These are phyloP conservation scores for Myxocyprinus asiaticus DNA, from an alignment of 2,113 vertebrate species.

Conservation along the genomic window DNA sequence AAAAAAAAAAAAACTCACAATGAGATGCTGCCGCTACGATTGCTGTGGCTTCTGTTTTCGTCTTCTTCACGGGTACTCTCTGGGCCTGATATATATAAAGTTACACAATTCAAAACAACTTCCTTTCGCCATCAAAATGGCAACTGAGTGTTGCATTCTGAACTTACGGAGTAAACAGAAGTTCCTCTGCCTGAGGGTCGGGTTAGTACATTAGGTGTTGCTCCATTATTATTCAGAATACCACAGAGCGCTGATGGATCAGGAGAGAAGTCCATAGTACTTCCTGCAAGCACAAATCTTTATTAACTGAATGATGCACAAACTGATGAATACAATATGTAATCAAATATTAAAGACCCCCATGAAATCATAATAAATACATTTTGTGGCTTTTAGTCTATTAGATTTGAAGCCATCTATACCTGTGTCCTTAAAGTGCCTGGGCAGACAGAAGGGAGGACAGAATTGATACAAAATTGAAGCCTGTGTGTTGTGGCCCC, in stretches of 20 bases:
- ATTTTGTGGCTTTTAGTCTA: too few species aligned
- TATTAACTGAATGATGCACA: too few species aligned
- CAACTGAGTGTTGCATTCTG: too few species aligned
- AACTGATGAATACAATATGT: too few species aligned
- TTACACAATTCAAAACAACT: neutral
- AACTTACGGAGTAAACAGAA: conserved; percentile 66
- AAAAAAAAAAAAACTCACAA: conserved; percentile 20
- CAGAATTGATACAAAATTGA: too few species aligned
- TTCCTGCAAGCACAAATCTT: neutral
- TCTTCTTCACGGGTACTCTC: conserved; percentile 69
- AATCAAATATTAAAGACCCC: too few species aligned
- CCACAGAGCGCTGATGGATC: conserved; percentile 61
- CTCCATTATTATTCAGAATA: conserved; percentile 65
- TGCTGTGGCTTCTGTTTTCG: conserved; percentile 33
- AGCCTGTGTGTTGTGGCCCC: too few species aligned
- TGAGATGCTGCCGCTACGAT: conserved; percentile 45
- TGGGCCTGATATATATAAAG: conserved; percentile 62
- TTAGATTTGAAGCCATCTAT: too few species aligned
- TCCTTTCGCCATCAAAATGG: too few species aligned
- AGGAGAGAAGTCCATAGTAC: conserved; percentile 58
- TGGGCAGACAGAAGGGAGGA: too few species aligned
- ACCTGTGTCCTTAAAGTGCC: too few species aligned
- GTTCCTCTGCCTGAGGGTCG: conserved; percentile 62
- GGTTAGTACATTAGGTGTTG: conserved; percentile 56
- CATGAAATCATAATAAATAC: too few species aligned